phyloP scores from a whole-genome alignment of 2,888 invertebrate species.

The Ecliptopera silaceata region DNA sequence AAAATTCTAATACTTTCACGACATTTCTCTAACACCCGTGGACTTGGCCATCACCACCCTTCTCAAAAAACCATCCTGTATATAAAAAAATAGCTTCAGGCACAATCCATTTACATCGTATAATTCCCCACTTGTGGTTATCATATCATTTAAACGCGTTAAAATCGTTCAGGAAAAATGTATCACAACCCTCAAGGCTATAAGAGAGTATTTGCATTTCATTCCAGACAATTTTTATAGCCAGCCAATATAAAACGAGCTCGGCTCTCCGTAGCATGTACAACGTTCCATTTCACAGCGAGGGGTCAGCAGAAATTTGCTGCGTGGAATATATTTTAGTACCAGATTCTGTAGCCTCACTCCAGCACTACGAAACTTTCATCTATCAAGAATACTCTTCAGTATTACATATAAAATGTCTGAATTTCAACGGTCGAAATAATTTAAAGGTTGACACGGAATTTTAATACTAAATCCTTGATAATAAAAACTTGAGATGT shows the following conservation, averaged over 20 bases:
- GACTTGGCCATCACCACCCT: no score
- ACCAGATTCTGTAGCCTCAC: not conserved
- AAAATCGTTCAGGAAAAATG: not conserved
- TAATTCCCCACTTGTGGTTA: not conserved
- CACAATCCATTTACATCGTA: not conserved
- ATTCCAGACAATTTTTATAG: constrained; percentile 35
- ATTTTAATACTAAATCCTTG: not conserved
- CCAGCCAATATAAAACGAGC: constrained; percentile 37
- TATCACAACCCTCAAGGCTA: constrained; percentile 4
- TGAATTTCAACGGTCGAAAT: not conserved
- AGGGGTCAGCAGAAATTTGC: constrained; percentile 37
- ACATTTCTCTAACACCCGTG: no score
- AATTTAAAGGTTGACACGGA: not conserved
- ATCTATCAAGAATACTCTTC: not conserved
- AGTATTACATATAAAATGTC: not conserved
- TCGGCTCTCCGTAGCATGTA: constrained; percentile 5
- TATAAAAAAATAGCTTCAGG: no score
- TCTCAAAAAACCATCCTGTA: no score
- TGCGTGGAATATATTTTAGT: not conserved
- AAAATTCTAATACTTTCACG: no score
- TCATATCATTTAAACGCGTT: not conserved
- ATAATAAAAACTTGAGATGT: no score
- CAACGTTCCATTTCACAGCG: constrained; percentile 23
- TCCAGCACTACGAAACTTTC: not conserved
- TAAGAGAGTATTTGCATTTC: constrained; percentile 38